A percentile compares a stretch with the other conserved stretches of the same genome.
These are phyloP conservation scores for Leucophora obtusa DNA, from an alignment of 2,888 invertebrate genomes.

Conservation along the genomic window DNA sequence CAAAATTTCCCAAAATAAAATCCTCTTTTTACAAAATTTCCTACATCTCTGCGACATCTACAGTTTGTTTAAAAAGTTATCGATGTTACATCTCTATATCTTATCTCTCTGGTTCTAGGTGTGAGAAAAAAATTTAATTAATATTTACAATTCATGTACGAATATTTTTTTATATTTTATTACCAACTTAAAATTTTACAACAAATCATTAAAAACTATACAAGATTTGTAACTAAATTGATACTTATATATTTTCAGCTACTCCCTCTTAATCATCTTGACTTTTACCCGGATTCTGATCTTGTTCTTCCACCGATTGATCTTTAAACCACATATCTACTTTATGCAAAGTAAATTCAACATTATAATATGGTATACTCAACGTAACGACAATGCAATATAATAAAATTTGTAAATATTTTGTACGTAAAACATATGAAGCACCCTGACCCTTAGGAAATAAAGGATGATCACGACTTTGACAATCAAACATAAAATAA, in stretches of 20 bases:
- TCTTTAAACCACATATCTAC: constrained; percentile 71
- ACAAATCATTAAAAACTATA: neutral
- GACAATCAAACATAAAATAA: constrained; percentile 85
- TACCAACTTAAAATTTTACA: too few relatives aligned
- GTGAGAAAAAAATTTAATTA: too few relatives aligned
- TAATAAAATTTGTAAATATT: constrained; percentile 81
- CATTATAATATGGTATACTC: constrained; percentile 80
- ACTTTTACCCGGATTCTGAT: constrained; percentile 55
- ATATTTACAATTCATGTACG: too few relatives aligned
- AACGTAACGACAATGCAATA: constrained; percentile 83
- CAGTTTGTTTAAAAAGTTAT: too few relatives aligned
- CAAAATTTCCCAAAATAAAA: too few relatives aligned
- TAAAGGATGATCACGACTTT: constrained; percentile 82
- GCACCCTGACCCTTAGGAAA: constrained; percentile 81
- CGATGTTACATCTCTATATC: too few relatives aligned
- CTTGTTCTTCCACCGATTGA: constrained; percentile 63
- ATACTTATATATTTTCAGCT: neutral
- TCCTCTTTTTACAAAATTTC: too few relatives aligned
- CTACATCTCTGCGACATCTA: too few relatives aligned
- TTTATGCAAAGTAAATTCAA: constrained; percentile 80
- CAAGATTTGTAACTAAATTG: neutral
- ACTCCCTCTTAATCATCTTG: neutral
- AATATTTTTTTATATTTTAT: too few relatives aligned
- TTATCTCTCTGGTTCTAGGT: too few relatives aligned
- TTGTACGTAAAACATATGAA: constrained; percentile 82